Conservation (phyloP, 2,113 vertebrate species). For the Elephantulus edwardii region DNA sequence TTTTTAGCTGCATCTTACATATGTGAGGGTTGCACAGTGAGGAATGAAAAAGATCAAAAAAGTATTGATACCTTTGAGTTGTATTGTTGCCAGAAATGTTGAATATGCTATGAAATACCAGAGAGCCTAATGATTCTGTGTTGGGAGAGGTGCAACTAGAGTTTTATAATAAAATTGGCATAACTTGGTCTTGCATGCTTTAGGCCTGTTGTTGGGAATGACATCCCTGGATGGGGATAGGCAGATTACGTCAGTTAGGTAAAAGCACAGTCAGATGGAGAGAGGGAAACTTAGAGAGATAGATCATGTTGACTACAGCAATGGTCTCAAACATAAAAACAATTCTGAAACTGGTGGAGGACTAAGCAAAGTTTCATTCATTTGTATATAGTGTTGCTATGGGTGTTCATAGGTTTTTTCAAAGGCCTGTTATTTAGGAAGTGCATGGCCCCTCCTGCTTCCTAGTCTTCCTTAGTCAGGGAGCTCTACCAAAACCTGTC, state of each 20-base stretch:
- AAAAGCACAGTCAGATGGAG: not conserved
- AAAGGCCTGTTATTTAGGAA: too few relatives aligned
- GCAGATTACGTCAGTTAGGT: not conserved
- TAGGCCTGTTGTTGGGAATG: not conserved
- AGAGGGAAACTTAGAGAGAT: not conserved
- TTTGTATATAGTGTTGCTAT: not conserved
- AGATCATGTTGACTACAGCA: not conserved
- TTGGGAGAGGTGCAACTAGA: not conserved
- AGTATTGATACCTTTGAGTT: not conserved
- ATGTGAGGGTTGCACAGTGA: not conserved
- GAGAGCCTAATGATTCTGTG: not conserved
- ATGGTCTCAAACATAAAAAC: not conserved
- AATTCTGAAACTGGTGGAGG: not conserved
- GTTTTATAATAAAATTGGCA: not conserved
- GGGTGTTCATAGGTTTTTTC: too few relatives aligned
- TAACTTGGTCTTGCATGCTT: not conserved
- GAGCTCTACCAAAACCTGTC: too few relatives aligned
- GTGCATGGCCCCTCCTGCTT: too few relatives aligned
- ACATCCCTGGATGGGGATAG: not conserved
- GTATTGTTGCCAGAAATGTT: not conserved
- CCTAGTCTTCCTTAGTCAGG: too few relatives aligned
- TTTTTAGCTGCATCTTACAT: not conserved
- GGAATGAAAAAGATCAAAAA: not conserved
- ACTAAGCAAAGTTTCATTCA: not conserved
- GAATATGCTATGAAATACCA: not conserved